Base-by-base conservation (phyloP, 2,113 vertebrate genomes). In the Gallinago jamesoni region DNA sequence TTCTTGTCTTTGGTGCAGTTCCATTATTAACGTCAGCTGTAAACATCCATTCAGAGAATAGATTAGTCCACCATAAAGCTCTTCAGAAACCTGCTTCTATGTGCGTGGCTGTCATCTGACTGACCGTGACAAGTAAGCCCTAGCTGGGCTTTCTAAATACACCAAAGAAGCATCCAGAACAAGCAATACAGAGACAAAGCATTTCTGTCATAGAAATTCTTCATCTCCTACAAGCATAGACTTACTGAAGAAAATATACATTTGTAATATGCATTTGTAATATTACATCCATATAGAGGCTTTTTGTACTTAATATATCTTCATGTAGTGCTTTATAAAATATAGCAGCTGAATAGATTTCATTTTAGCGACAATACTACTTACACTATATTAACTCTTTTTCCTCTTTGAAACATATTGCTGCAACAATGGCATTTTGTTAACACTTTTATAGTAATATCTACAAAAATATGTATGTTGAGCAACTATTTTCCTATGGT, bases 71-170 rank as follows among this genome's bases (percentile, higher is more conserved):
- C 52, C 64, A 35, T 10, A 55, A 78, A 89, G 48, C 64, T 70
- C 64, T 60, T 39, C 31, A 78, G 64, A 70, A 91, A 68, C 25
- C 69, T 72, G 11, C 30, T 70, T 6, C 45, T 12, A 0, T 47
- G 23, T 16, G 16, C 16, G 13, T 30, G n/a, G 50, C 56, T 67
- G 41, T 70, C 0, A 0, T 59, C 47, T 75, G 52, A 28, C 31
- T 35, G 43, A n/a, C 5, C 2, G 1, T 1, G 0, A 24, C 45
- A 69, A 35, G 9, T 9, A 21, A 72, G 13, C 8, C 20, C 72
- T 63, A 27, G 14, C 21, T 73, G 56, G 17, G 10, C n/a, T 88
- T 84, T 82, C 5, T 0, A 50, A 73, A 19, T 14, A 27, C 10
- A 28, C 6, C 21, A 28, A 70, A 92, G 52, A 41, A 43, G 14